Evolutionary conservation across 1,140 invertebrate genomes (phyloP).

Genomic region (Drosophila pachea): DNA sequence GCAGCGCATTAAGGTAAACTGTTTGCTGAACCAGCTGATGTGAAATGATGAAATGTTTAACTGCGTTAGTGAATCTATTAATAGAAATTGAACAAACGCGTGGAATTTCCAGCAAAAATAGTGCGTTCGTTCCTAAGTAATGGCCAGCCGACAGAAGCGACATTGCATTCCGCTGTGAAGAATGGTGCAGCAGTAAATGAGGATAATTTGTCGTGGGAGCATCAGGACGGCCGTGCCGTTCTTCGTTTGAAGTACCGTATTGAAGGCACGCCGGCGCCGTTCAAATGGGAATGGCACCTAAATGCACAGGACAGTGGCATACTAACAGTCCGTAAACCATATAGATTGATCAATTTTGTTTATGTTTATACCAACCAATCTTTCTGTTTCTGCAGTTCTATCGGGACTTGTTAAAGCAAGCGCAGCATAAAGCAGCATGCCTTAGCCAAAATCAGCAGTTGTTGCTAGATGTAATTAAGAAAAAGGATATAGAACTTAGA

Average conservation of each 20-base stretch:
- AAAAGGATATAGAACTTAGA: constrained; percentile 63
- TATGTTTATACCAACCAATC: background rate
- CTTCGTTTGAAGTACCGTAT: constrained; percentile 57
- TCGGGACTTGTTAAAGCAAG: constrained; percentile 6
- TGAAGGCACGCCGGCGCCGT: constrained; percentile 13
- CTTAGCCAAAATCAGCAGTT: constrained; percentile 2
- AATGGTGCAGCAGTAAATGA: background rate
- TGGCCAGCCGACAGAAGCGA: background rate
- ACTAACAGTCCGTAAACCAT: constrained; percentile 15
- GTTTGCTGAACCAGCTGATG: background rate
- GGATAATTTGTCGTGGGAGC: too few relatives aligned
- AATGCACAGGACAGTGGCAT: background rate
- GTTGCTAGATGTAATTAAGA: constrained; percentile 31
- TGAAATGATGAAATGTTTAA: background rate
- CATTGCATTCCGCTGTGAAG: background rate
- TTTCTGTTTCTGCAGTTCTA: constrained; percentile 40
- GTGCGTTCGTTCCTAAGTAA: constrained; percentile 20
- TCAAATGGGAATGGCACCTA: constrained; percentile 66
- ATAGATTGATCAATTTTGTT: background rate
- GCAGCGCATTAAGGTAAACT: constrained; percentile 35
- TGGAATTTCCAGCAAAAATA: constrained; percentile 43
- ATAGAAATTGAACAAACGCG: constrained; percentile 56
- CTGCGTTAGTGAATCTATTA: background rate
- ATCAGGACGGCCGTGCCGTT: background rate
- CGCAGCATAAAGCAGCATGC: background rate